Conservation (phyloP, 2,113 vertebrate genomes). For the Strix aluco region DNA sequence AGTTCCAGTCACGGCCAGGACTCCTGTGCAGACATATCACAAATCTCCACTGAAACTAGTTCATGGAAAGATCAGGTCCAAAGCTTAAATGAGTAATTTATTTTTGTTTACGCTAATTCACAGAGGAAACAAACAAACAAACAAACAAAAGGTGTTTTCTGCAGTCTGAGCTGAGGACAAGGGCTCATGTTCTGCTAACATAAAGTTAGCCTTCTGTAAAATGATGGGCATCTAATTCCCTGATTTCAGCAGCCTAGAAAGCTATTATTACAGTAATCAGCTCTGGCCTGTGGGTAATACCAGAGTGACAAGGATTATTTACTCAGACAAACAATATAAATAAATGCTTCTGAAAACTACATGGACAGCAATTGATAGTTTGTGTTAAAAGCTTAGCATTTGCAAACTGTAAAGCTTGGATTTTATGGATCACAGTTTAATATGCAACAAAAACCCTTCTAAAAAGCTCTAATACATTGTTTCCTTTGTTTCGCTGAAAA, state of each 20-base stretch:
- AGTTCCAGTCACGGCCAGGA: not conserved
- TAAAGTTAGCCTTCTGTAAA: not conserved
- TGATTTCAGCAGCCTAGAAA: not conserved
- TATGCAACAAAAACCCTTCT: not conserved
- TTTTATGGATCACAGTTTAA: not conserved
- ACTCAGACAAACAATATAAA: slow-evolving; percentile 5
- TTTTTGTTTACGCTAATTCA: not conserved
- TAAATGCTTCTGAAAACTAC: not conserved
- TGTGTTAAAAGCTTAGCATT: not conserved
- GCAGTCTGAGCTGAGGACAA: not conserved
- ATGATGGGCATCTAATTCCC: not conserved
- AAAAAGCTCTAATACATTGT: not conserved
- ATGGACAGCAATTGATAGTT: not conserved
- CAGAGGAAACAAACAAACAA: not conserved
- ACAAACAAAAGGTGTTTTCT: not conserved
- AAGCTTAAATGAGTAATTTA: not conserved
- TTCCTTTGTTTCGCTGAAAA: slow-evolving; percentile 22
- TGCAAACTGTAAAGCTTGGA: not conserved
- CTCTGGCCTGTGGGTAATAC: not conserved
- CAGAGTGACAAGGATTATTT: not conserved
- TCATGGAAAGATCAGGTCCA: not conserved
- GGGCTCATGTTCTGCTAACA: not conserved
- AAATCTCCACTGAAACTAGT: not conserved
- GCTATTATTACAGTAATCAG: not conserved
- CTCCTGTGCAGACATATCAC: too few relatives aligned